Conservation (phyloP, 2,113 vertebrate species). For the Casuarius casuarius region DNA sequence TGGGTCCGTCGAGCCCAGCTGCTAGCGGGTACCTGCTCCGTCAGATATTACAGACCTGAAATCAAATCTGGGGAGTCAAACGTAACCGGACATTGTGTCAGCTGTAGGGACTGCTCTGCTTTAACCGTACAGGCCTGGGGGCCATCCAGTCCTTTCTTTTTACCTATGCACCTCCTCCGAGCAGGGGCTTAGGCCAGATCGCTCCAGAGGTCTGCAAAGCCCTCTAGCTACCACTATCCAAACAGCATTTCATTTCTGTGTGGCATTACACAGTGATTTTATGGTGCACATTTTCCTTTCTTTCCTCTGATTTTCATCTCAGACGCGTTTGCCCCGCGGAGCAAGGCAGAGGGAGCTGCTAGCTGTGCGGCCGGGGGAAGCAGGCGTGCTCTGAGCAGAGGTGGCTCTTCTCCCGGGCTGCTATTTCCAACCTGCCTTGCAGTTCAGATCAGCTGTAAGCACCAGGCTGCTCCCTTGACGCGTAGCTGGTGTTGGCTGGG, state of each 20-base stretch:
- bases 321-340: neutral
- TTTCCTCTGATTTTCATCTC: conserved; percentile 15
- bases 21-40: neutral
- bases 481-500: conserved; percentile 74
- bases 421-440: conserved; percentile 75
- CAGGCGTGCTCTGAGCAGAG: neutral
- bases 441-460: conserved; percentile 82
- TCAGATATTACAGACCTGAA: too few species aligned
- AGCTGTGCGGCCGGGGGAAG: conserved; percentile 5
- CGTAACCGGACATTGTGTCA: neutral
- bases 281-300: neutral
- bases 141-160: neutral
- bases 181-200: neutral
- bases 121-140: neutral
- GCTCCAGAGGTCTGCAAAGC: neutral
- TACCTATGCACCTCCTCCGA: neutral
- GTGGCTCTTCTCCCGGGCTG: conserved; percentile 27
- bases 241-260: neutral
- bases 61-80: too few species aligned
- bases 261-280: neutral
- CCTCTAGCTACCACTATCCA: neutral
- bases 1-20: neutral
- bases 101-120: fast-evolving
- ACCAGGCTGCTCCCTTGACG: conserved; percentile 77
- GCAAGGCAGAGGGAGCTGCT: neutral